Conservation (phyloP, 1,140 invertebrate species). For the Drosophila grimshawi region DNA sequence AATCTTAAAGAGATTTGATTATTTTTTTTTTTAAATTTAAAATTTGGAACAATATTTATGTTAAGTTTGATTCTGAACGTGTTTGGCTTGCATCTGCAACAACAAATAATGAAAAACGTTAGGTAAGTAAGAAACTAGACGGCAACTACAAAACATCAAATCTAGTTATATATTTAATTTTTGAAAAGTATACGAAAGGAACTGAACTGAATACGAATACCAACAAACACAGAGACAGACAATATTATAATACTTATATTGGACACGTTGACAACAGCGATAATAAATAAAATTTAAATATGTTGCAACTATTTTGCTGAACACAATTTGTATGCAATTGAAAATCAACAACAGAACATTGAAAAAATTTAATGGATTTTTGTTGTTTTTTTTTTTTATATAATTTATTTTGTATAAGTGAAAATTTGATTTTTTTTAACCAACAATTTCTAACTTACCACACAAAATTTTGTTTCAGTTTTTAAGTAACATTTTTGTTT, state of each 20-base stretch:
- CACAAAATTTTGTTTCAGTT: constrained; percentile 83
- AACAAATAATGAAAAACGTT: constrained; percentile 8
- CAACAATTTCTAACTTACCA: constrained; percentile 84
- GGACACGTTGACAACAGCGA: constrained; percentile 55
- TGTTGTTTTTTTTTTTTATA: constrained; percentile 36
- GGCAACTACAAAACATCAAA: constrained; percentile 24
- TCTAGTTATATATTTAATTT: constrained; percentile 6
- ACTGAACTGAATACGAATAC: constrained; percentile 9
- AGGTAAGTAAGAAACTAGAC: constrained; percentile 9
- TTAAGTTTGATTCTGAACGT: not conserved
- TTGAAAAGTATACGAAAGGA: constrained; percentile 1
- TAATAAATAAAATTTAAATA: constrained; percentile 48
- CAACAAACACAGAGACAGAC: constrained; percentile 38
- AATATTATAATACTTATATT: constrained; percentile 18
- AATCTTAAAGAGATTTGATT: not conserved
- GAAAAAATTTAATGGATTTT: constrained; percentile 51
- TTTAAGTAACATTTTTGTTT: constrained; percentile 69
- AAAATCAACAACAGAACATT: constrained; percentile 73
- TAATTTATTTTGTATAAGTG: constrained; percentile 47
- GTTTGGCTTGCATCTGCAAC: not conserved
- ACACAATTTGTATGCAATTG: constrained; percentile 70
- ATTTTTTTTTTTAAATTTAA: not conserved
- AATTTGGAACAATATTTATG: not conserved
- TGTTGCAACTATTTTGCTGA: constrained; percentile 60
- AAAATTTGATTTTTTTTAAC: constrained; percentile 62